Evolutionary conservation across 2,888 invertebrate species (phyloP), one percentile per base, ranked within the genome.

Genomic region (Schizotus pectinicornis): DNA sequence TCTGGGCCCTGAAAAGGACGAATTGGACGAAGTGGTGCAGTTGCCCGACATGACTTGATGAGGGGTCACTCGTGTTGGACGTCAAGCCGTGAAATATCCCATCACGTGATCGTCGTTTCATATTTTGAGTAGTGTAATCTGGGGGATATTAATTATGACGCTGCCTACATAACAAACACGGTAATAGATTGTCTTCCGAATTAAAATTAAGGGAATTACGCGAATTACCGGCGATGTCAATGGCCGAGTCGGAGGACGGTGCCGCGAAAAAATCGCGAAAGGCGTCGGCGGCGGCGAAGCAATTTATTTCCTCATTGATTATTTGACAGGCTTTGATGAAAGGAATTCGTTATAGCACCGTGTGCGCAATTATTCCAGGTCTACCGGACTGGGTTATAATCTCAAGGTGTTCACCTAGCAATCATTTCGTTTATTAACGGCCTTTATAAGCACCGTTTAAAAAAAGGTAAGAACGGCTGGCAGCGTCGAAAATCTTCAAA

Each of bases 31-130:
- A 9, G 7, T 41, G 11, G 53, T 46, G 53, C 37, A 53, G 37
- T 38, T 32, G 37, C 31, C 36, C 37, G 45, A 36, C 49, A 36
- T 11, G 38, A 38, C 43, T 59, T 59, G 55, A 59, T 55, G 59
- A 51, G 51, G 55, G 51, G 55, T 56, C 5, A 3, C 55, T 59
- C 59, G 59, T 59, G 59, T 56, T 45, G 35, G 59, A 51, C 54
- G 49, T 58, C 58, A 42, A 53, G 53, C 58, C 43, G 58, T 34
- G 58, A 50, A 55, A 59, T 55, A 59, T 59, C 51, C 58, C 37
- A 55, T 59, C 42, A 54, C 59, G 59, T 59, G 59, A 50, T 58
- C 42, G 38, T 30, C 53, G 49, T 53, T 53, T 49, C 43, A 43
- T 49, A 53, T 53, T 57, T 52, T 47, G 57, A 57, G 52, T 47